A percentile compares a stretch with the other conserved stretches of the same genome.
phyloP scores from a whole-genome alignment of 2,797 vertebrate genomes.

The Rhinophrynus dorsalis region DNA sequence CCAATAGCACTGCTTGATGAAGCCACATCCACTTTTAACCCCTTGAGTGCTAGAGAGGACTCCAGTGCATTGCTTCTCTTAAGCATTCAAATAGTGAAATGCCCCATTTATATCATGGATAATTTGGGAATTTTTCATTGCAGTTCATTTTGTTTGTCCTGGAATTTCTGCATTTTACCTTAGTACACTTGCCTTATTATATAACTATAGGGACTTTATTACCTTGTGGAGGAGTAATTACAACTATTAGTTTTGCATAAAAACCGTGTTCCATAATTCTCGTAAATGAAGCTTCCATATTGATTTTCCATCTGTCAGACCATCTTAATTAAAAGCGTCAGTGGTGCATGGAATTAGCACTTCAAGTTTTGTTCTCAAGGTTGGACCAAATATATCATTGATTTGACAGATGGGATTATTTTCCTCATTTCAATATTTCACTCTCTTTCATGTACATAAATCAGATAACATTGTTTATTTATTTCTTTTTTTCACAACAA shows the following conservation, averaged over 20 bases:
- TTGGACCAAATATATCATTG: conserved; percentile 62
- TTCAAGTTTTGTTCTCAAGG: conserved; percentile 62
- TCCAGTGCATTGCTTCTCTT: no score
- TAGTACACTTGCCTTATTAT: no score
- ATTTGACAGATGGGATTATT: conserved; percentile 63
- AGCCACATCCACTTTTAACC: no score
- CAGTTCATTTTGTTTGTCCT: no score
- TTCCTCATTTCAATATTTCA: conserved; percentile 56
- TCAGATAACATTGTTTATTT: not conserved
- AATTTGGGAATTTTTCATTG: no score
- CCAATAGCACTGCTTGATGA: no score
- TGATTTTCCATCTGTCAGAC: conserved; percentile 70
- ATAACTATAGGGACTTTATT: not conserved
- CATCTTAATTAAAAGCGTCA: conserved; percentile 66
- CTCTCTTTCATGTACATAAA: conserved; percentile 50
- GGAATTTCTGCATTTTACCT: no score
- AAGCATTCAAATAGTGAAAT: no score
- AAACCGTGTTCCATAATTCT: conserved; percentile 25
- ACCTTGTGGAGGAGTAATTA: conserved; percentile 4
- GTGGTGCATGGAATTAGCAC: conserved; percentile 65
- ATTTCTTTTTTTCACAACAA: not conserved
- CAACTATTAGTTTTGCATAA: conserved; percentile 15
- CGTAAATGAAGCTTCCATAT: conserved; percentile 64
- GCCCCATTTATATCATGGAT: no score
- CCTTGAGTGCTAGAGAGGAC: no score